Conservation (phyloP, 1,140 invertebrate species). For the Vanessa atalanta region DNA sequence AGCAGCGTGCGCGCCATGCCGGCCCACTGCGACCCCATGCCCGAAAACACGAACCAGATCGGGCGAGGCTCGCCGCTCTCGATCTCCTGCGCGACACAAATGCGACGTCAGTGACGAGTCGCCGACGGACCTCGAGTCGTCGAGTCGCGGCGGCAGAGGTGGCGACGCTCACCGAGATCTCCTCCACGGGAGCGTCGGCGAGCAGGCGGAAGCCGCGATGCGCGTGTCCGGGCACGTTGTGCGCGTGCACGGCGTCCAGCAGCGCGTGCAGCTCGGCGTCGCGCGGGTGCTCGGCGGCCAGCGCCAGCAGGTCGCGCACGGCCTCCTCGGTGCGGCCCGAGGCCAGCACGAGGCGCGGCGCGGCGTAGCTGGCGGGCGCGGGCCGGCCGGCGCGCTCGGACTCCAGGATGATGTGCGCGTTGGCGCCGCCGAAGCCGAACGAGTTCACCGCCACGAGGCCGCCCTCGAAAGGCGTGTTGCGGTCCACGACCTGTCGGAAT, state of each 20-base stretch:
- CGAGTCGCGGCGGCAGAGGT: background rate
- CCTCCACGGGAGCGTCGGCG: constrained; percentile 73
- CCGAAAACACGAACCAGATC: constrained; percentile 96
- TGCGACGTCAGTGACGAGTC: background rate
- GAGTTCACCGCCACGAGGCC: constrained; percentile 95
- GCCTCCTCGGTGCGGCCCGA: constrained; percentile 93
- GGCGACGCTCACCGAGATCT: constrained; percentile 70
- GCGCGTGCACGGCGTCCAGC: constrained; percentile 87
- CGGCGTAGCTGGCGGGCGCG: constrained; percentile 48
- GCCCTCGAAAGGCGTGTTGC: constrained; percentile 90
- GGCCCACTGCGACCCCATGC: constrained; percentile 98
- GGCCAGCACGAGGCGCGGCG: constrained; percentile 88
- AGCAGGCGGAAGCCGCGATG: constrained; percentile 90
- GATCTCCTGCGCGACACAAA: constrained; percentile 43
- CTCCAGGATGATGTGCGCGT: constrained; percentile 94
- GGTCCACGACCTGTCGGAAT: constrained; percentile 85
- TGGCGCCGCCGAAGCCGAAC: constrained; percentile 98
- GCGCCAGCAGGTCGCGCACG: constrained; percentile 85
- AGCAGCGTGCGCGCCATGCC: constrained; percentile 95
- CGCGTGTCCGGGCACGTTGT: constrained; percentile 85
- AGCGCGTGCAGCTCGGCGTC: constrained; percentile 90
- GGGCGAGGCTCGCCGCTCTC: constrained; percentile 84
- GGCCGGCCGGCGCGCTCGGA: constrained; percentile 81
- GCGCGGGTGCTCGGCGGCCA: constrained; percentile 81
- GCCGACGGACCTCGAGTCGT: too few species aligned